Evolutionary conservation across 2,113 vertebrate species (phyloP).

Genomic region (Leptobrachium leishanense): DNA sequence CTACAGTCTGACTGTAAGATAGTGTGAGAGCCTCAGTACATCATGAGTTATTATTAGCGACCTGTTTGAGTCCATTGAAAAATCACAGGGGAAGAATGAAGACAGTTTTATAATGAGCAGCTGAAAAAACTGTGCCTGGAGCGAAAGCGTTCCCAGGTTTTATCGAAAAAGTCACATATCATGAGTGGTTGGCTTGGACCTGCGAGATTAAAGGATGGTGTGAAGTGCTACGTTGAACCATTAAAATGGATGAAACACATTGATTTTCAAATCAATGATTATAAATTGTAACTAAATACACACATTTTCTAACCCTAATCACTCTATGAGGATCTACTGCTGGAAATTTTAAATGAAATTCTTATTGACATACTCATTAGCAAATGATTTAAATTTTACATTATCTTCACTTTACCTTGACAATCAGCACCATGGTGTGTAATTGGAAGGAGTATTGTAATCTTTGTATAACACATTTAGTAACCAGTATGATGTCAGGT

Average conservation of each 20-base stretch:
- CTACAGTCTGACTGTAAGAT: neutral
- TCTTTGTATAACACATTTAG: neutral
- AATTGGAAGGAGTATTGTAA: neutral
- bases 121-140: neutral
- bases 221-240: neutral
- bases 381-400: neutral
- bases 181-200: neutral
- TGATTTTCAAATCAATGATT: neutral
- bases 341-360: neutral
- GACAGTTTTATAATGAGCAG: neutral
- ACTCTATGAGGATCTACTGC: neutral
- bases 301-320: neutral
- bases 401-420: neutral
- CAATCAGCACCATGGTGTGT: neutral
- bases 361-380: conserved; percentile 14
- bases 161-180: neutral
- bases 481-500: too few species aligned
- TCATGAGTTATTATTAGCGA: conserved; percentile 21
- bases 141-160: neutral
- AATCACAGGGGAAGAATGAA: conserved; percentile 6
- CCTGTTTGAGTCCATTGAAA: conserved; percentile 17
- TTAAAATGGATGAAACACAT: neutral
- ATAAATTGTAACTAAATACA: conserved; percentile 19
- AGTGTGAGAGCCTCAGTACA: neutral
- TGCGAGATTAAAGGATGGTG: neutral